Base-by-base conservation (phyloP, 2,797 vertebrate genomes). In the Eremophila alpestris region DNA sequence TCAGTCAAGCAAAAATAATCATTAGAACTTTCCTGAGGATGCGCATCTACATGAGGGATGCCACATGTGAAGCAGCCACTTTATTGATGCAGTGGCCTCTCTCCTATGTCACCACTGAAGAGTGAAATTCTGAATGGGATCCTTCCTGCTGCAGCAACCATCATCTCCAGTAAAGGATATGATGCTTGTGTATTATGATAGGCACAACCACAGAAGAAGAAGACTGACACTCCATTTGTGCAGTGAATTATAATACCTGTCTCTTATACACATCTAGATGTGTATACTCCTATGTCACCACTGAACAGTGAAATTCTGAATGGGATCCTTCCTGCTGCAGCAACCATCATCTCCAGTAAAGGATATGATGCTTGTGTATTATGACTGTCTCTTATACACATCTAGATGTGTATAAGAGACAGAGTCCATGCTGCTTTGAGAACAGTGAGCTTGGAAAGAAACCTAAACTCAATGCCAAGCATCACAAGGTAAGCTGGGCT, bases 361-460 rank as follows among this genome's bases (percentile, higher is more conserved):
- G n/a, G n/a, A n/a, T n/a, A n/a, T n/a, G n/a, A n/a, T n/a, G n/a
- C n/a, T n/a, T n/a, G n/a, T n/a, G n/a, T n/a, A n/a, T n/a, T n/a
- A n/a, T n/a, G n/a, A n/a, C n/a, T n/a, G n/a, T n/a, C n/a, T n/a
- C n/a, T n/a, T n/a, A n/a, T n/a, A n/a, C n/a, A n/a, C n/a, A n/a
- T n/a, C n/a, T n/a, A n/a, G n/a, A n/a, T n/a, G n/a, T n/a, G n/a
- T n/a, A n/a, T n/a, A n/a, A n/a, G n/a, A n/a, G n/a, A n/a, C n/a
- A n/a, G n/a, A n/a, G n/a, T 34, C 15, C 0, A 0, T 1, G 3
- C 5, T 90, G 32, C 20, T 73, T 62, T 89, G 51, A 65, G 68
- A 77, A 65, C 1, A 3, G 27, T 14, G 67, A 88, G 48, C 36
- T 80, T 70, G 45, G 48, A 54, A 65, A 88, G 32, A 38, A 83